Conservation (phyloP, 2,113 vertebrate genomes). For the Dunckerocampus dactyliophorus region DNA sequence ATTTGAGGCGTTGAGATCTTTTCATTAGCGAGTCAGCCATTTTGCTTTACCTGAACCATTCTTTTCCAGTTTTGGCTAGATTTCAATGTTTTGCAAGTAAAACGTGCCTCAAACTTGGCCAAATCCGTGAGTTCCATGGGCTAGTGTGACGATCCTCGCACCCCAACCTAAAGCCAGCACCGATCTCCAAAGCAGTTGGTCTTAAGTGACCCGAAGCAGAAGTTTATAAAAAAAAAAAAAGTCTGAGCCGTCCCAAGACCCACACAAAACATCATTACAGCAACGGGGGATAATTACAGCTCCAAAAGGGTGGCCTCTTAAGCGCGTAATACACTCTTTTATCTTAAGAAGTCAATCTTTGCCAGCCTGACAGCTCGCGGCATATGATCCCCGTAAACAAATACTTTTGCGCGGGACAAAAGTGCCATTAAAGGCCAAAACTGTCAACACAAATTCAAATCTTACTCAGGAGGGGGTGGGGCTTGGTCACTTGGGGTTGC, state of each 20-base stretch:
- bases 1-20: no score
- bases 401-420: conserved; percentile 89
- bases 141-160: conserved; percentile 42
- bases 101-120: no score
- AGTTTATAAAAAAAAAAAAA: conserved; percentile 57
- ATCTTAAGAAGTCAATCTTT: conserved; percentile 88
- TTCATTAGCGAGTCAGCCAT: no score
- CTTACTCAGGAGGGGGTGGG: conserved; percentile 70
- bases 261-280: conserved; percentile 80
- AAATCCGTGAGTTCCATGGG: no score
- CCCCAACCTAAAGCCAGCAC: conserved; percentile 32
- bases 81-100: no score
- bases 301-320: conserved; percentile 75
- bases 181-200: conserved; percentile 29
- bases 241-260: conserved; percentile 74
- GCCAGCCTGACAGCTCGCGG: conserved; percentile 86
- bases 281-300: conserved; percentile 86
- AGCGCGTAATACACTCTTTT: conserved; percentile 87
- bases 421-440: conserved; percentile 98
- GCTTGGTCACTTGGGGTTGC: conserved; percentile 96
- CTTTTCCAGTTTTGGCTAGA: no score
- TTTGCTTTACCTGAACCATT: no score
- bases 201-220: conserved; percentile 74
- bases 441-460: conserved; percentile 98
- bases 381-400: conserved; percentile 96